phyloP scores from a whole-genome alignment of 1,140 invertebrate genomes.

The Temnothorax curvispinosus region DNA sequence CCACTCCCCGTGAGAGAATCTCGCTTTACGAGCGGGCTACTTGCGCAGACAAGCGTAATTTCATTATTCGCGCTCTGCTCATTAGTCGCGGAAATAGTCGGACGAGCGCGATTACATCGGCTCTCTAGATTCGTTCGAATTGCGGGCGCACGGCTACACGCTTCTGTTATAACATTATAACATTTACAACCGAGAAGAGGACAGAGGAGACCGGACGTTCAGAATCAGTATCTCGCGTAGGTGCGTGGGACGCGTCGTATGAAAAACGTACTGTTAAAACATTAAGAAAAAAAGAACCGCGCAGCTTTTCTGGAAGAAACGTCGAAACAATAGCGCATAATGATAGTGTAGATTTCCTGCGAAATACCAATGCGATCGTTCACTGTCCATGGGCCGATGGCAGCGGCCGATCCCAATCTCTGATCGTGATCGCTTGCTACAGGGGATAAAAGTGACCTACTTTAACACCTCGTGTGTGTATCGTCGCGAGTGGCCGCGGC shows the following conservation, averaged over 20 bases:
- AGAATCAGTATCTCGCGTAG: neutral
- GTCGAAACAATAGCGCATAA: slow-evolving; percentile 11
- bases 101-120: slow-evolving; percentile 52
- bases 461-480: slow-evolving; percentile 43
- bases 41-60: slow-evolving; percentile 56
- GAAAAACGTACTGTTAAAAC: neutral
- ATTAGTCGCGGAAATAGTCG: slow-evolving; percentile 60
- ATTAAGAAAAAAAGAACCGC: too few relatives aligned
- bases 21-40: slow-evolving; percentile 43
- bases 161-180: slow-evolving; percentile 8
- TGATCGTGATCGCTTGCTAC: slow-evolving; percentile 73
- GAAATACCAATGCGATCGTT: slow-evolving; percentile 37
- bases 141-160: slow-evolving; percentile 8
- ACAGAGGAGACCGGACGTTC: neutral
- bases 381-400: slow-evolving; percentile 45
- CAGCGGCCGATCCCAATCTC: slow-evolving; percentile 57
- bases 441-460: slow-evolving; percentile 75
- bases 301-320: neutral
- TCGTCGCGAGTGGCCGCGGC: slow-evolving; percentile 30
- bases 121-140: slow-evolving; percentile 54
- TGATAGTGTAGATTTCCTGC: slow-evolving; percentile 21
- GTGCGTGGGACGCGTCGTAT: too few relatives aligned
- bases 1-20: slow-evolving; percentile 31
- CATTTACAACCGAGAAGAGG: neutral
- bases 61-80: slow-evolving; percentile 59